phyloP scores from a whole-genome alignment of 2,888 invertebrate genomes.

The Campaea margaritaria region DNA sequence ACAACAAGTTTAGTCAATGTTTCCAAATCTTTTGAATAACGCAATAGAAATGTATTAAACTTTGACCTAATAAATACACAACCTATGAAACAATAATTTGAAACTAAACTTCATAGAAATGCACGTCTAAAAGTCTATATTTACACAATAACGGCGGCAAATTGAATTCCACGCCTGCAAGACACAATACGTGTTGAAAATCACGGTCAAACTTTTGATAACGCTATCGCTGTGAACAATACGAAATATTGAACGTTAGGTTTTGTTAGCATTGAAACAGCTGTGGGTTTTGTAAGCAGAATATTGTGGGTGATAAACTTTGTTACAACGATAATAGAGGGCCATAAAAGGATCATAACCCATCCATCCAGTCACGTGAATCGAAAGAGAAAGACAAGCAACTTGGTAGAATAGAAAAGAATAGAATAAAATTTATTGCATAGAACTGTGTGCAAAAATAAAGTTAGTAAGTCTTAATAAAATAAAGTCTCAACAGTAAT shows the following conservation, averaged over 20 bases:
- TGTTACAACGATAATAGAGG: too few species aligned
- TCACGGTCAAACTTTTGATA: constrained; percentile 29
- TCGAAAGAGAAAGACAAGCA: too few species aligned
- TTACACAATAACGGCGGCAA: constrained; percentile 1
- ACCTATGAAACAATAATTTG: not conserved
- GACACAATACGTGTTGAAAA: constrained; percentile 29
- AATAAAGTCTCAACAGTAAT: too few species aligned
- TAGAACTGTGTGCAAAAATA: too few species aligned
- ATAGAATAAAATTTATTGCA: too few species aligned
- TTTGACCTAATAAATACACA: not conserved
- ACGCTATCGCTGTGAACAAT: constrained; percentile 31
- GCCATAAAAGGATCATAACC: too few species aligned
- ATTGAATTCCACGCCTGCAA: not conserved
- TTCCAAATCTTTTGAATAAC: too few species aligned
- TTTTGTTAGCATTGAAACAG: constrained; percentile 10
- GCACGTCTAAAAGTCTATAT: not conserved
- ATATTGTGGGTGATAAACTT: not conserved
- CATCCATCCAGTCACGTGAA: too few species aligned
- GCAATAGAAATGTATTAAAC: too few species aligned
- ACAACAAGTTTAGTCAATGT: too few species aligned
- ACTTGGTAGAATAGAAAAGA: too few species aligned
- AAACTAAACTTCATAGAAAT: not conserved
- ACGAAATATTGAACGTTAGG: constrained; percentile 16
- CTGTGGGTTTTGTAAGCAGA: constrained; percentile 19
- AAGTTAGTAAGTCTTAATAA: too few species aligned